A percentile compares a stretch with the other conserved stretches of the same genome.
phyloP scores from a whole-genome alignment of 2,888 invertebrate genomes.

The Phania funesta region DNA sequence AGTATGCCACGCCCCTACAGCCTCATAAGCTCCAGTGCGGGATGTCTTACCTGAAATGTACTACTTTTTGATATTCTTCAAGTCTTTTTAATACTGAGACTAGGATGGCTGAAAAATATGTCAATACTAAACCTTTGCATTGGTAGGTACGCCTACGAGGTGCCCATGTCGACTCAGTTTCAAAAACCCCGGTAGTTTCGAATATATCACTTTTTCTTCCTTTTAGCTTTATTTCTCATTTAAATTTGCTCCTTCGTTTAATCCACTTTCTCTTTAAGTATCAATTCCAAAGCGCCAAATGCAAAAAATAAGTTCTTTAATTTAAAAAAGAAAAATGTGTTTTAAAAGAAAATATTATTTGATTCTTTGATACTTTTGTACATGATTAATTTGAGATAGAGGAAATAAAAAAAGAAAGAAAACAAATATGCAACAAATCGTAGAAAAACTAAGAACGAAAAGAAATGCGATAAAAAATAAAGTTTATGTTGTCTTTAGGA shows the following conservation, averaged over 20 bases:
- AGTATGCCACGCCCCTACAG: no score
- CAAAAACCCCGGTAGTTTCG: no score
- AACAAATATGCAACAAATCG: neutral
- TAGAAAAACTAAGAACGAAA: neutral
- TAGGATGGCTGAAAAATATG: no score
- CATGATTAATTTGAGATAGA: conserved; percentile 18
- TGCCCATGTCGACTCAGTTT: no score
- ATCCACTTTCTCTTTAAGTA: neutral
- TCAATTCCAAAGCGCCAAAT: neutral
- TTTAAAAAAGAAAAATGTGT: neutral
- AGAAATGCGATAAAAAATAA: neutral
- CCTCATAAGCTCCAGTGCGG: no score
- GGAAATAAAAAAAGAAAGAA: neutral
- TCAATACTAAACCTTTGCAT: no score
- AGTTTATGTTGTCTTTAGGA: conserved; percentile 18
- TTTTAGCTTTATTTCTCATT: neutral
- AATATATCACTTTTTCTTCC: neutral
- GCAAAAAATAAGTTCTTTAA: neutral
- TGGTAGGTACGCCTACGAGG: no score
- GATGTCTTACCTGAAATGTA: no score
- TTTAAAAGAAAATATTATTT: neutral
- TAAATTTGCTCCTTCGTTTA: neutral
- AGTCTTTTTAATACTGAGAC: no score
- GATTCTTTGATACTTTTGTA: conserved; percentile 6
- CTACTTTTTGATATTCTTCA: no score